Percentiles rank a stretch among this genome's conserved stretches.
These are phyloP conservation scores for Globicephala melas DNA, from an alignment of 2,113 vertebrate species.

Conservation along the genomic window DNA sequence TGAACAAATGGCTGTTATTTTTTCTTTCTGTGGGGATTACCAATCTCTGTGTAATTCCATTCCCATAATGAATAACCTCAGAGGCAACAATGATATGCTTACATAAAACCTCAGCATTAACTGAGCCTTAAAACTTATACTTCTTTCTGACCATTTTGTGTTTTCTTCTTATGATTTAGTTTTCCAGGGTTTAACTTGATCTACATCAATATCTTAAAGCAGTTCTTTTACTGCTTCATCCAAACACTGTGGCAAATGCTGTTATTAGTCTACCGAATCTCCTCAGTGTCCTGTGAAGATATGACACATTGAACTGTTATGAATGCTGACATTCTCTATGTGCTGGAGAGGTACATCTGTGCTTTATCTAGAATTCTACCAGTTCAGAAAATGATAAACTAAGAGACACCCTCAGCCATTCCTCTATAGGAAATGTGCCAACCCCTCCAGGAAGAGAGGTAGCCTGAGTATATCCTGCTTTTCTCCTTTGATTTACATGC, in stretches of 20 bases:
- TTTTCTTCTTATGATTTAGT: background rate
- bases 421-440: background rate
- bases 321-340: background rate
- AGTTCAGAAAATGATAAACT: background rate
- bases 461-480: background rate
- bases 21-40: background rate
- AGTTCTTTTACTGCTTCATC: background rate
- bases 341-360: background rate
- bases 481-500: background rate
- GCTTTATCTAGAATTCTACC: background rate
- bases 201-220: background rate
- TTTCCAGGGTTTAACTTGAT: background rate
- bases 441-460: background rate
- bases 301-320: fast-evolving
- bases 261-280: background rate
- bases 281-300: background rate
- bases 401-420: background rate
- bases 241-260: background rate
- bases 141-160: background rate
- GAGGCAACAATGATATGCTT: background rate
- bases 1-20: background rate
- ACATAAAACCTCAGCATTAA: background rate
- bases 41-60: background rate
- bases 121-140: background rate
- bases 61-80: background rate